Evolutionary conservation across 2,113 vertebrate genomes (phyloP).

Genomic region (Vidua macroura): DNA sequence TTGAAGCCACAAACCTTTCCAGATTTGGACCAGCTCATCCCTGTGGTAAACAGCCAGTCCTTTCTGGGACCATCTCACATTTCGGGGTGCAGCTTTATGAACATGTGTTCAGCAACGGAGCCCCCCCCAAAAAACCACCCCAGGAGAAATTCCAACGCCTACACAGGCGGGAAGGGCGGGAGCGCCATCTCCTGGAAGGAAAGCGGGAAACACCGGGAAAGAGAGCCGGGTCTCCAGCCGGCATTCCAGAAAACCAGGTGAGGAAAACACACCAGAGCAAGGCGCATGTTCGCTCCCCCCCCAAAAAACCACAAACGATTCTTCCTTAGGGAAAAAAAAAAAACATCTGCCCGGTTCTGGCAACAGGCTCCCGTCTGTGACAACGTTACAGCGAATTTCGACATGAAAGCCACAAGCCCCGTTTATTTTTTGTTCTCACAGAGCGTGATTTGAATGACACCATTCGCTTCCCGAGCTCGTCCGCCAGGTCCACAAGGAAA

Average conservation of each 20-base stretch:
- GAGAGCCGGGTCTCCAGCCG: not conserved
- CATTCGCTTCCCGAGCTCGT: not conserved
- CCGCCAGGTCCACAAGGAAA: not conserved
- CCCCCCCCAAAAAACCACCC: fast-evolving
- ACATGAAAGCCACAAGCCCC: not conserved
- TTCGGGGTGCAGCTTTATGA: not conserved
- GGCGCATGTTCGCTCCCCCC: fast-evolving
- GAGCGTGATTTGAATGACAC: not conserved
- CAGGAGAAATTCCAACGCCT: not conserved
- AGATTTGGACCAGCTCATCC: not conserved
- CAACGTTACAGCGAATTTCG: not conserved
- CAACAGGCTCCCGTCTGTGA: not conserved
- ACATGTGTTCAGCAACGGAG: fast-evolving
- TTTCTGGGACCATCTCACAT: not conserved
- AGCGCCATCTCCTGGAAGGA: conserved; percentile 26
- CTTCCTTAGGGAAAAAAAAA: not conserved
- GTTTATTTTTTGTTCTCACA: not conserved
- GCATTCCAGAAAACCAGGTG: not conserved
- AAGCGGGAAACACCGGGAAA: fast-evolving
- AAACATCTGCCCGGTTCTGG: fast-evolving
- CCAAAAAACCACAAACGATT: not conserved
- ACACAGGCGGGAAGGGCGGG: not conserved
- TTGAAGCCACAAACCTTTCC: not conserved
- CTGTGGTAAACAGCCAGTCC: fast-evolving
- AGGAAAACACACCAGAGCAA: not conserved